A percentile compares a stretch with the other conserved stretches of the same genome.
Conservation (phyloP, 2,888 invertebrate genomes). For the Mythimna loreyi region DNA sequence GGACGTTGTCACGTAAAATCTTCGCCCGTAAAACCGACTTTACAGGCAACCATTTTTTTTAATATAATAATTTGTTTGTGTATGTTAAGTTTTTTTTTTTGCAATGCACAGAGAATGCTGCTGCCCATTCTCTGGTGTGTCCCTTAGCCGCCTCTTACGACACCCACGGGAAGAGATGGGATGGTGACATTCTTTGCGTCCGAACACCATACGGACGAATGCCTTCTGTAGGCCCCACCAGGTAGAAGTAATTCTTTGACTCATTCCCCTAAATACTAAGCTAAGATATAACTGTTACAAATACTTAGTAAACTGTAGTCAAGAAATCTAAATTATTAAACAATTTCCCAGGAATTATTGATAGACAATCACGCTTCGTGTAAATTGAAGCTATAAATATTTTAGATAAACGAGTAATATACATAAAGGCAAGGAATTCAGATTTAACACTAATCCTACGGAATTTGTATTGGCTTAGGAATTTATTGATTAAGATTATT, state of each 20-base stretch:
- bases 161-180: too few species aligned
- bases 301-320: constrained; percentile 13
- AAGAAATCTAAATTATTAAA: constrained; percentile 30
- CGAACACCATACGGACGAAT: too few species aligned
- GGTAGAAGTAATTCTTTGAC: not conserved
- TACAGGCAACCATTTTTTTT: too few species aligned
- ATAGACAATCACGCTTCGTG: constrained; percentile 28
- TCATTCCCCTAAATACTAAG: constrained; percentile 4
- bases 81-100: too few species aligned
- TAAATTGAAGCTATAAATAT: constrained; percentile 35
- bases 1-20: too few species aligned
- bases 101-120: too few species aligned
- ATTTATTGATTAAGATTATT: constrained; percentile 32
- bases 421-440: constrained; percentile 37
- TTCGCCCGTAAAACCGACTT: too few species aligned
- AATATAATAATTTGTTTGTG: not conserved
- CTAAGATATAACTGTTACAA: constrained; percentile 1
- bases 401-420: constrained; percentile 36
- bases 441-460: constrained; percentile 33
- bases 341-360: constrained; percentile 31
- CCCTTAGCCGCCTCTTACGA: too few species aligned
- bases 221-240: too few species aligned
- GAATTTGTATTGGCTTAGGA: constrained; percentile 37
- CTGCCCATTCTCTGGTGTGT: too few species aligned
- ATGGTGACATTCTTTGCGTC: too few species aligned